phyloP scores from a whole-genome alignment of 2,888 invertebrate species.

The Diplolepis rosae region DNA sequence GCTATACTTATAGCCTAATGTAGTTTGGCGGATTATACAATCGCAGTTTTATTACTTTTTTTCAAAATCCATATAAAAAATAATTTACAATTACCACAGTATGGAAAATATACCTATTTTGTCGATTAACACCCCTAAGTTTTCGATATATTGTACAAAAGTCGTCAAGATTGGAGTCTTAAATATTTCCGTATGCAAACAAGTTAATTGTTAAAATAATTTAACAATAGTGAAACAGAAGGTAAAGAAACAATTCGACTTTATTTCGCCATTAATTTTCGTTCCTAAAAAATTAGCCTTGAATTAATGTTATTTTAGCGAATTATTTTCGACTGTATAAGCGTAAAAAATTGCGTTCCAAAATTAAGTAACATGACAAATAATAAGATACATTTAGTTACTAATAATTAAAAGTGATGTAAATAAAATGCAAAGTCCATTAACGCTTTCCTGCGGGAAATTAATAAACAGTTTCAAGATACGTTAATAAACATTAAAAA shows the following conservation, averaged over 20 bases:
- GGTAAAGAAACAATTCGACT: neutral
- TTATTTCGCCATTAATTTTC: neutral
- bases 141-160: slow-evolving; percentile 20
- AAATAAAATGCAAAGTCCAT: neutral
- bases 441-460: neutral
- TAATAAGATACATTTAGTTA: neutral
- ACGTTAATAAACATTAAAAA: slow-evolving; percentile 8
- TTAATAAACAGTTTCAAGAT: slow-evolving; percentile 16
- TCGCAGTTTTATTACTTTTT: neutral
- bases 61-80: slow-evolving; percentile 28
- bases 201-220: neutral
- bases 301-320: neutral
- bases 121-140: neutral
- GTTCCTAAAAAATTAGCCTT: neutral
- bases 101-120: slow-evolving; percentile 13
- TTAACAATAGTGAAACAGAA: neutral
- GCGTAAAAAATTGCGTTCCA: slow-evolving; percentile 6
- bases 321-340: slow-evolving; percentile 5
- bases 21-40: neutral
- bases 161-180: neutral
- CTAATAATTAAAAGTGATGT: slow-evolving; percentile 6
- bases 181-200: neutral
- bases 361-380: slow-evolving; percentile 9
- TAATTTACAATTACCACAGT: slow-evolving; percentile 14
- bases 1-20: neutral